Base-by-base conservation (phyloP, 2,113 vertebrate species). In the Tamias sibiricus region DNA sequence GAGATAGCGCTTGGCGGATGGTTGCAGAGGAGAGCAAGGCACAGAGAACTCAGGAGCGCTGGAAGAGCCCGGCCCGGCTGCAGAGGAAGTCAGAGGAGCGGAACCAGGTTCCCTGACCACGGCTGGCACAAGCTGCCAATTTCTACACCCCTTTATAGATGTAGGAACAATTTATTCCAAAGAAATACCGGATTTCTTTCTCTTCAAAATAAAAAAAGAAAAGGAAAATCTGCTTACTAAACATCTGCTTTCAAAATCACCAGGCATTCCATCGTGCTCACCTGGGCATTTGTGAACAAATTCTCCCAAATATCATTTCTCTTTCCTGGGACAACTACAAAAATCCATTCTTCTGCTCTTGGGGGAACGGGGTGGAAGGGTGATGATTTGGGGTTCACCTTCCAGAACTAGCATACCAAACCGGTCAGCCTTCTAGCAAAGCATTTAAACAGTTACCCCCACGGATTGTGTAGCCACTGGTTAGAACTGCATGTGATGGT, bases 401-500 rank as follows among this genome's bases (percentile, higher is more conserved):
- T 40, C 30, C 8, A 28, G 49, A 54, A 26, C 30, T 42, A 95
- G 49, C 69, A 5, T 77, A n/a, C 28, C 3, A 77, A 37, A n/a
- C 2, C 37, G 77, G 20, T 66, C 8, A 57, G 76, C 28, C 40
- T 82, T 79, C 8, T 16, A 68, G 35, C 26, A 57, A 75, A 87
- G 5, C 71, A 13, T 81, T 88, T 85, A 69, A 76, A 75, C 17
- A 32, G 64, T 87, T 68, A 40, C 13, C 35, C 42, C 28, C 37
- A 40, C 35, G 22, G 66, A 87, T n/a, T 20, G 11, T 20, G 49
- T 76, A 37, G 87, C 57, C 64, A 44, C 35, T 32, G 37, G 22
- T 64, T 86, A 82, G 75, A 81, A 64, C 52, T 88, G 64, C 89
- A 89, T 95, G 44, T 37, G 69, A 76, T 85, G 57, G 7, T 88